Evolutionary conservation across 2,113 vertebrate genomes (phyloP).

Genomic region (Ophthalmolycus amberensis): DNA sequence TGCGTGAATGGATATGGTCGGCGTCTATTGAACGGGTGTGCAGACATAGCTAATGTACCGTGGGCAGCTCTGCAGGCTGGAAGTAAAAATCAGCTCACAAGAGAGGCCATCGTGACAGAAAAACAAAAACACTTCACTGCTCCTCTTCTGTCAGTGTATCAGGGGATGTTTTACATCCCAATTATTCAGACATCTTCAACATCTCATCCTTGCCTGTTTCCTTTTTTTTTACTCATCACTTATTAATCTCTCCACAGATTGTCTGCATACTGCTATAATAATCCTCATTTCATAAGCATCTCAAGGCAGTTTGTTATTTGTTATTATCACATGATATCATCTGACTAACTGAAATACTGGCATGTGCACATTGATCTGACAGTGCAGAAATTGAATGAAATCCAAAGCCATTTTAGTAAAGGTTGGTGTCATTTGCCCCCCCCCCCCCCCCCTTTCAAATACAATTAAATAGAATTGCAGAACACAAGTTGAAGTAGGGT

Average conservation of each 20-base stretch:
- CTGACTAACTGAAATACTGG: slow-evolving; percentile 34
- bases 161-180: slow-evolving; percentile 5
- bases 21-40: not conserved
- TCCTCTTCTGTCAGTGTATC: slow-evolving; percentile 16
- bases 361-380: slow-evolving; percentile 15
- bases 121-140: slow-evolving; percentile 23
- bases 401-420: slow-evolving; percentile 18
- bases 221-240: slow-evolving; percentile 14
- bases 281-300: slow-evolving; percentile 63
- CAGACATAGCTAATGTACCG: not conserved
- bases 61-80: not conserved
- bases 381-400: slow-evolving; percentile 16
- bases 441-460: not conserved
- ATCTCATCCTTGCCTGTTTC: slow-evolving; percentile 11
- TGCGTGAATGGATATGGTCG: not conserved
- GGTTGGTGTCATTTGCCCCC: not conserved
- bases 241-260: slow-evolving; percentile 48
- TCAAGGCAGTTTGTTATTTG: slow-evolving; percentile 48
- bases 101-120: not conserved
- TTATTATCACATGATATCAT: slow-evolving; percentile 54
- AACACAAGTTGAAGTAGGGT: slow-evolving; percentile 31
- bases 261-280: slow-evolving; percentile 50
- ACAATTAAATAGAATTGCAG: not conserved
- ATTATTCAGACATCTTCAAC: slow-evolving; percentile 16
- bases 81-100: not conserved